Base-by-base conservation (phyloP, 2,888 invertebrate genomes). In the Gisinianus flammeolus region DNA sequence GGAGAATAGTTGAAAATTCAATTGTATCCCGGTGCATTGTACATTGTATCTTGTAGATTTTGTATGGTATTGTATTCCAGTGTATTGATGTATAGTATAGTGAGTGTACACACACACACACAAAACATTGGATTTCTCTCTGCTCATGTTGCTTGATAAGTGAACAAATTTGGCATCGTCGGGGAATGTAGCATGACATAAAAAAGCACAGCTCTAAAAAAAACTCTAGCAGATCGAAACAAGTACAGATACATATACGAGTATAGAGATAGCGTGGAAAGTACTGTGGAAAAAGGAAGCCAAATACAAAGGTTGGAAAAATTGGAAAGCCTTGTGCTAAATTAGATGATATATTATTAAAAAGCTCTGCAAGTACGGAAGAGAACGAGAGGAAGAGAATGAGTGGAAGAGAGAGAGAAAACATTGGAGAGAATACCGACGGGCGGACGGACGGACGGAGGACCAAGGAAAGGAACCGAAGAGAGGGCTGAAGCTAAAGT, bases 271-370 rank as follows among this genome's bases (percentile, higher is more conserved):
- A n/a, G 35, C 70, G 44, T 44, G 35, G 19, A 44, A 26, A n/a
- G 44, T 44, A 44, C n/a, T 30, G n/a, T n/a, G 35, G 74, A 35
- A 30, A 66, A 35, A 58, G 74, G 54, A 67, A 35, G 52, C 26
- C 24, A 54, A 66, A 74, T 74, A 74, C 35, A 69, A 77, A 58
- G 64, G 64, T 70, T 70, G 78, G 79, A 83, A 81, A 83, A 81
- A 80, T 81, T 81, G 82, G 80, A 80, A 83, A 81, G 79, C 80
- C 80, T 79, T 75, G 79, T 56, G 79, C 81, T 81, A 83, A 84
- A 84, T 84, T 83, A 84, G 83, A 83, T 84, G 83, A 84, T 84
- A 82, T 81, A 84, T 84, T 83, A 84, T 84, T 84, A 83, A 84
- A 77, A 81, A 80, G 77, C 79, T 80, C 74, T 79, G 56, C 62